Conservation (phyloP, 2,888 invertebrate species). For the Coenonympha glycerion region DNA sequence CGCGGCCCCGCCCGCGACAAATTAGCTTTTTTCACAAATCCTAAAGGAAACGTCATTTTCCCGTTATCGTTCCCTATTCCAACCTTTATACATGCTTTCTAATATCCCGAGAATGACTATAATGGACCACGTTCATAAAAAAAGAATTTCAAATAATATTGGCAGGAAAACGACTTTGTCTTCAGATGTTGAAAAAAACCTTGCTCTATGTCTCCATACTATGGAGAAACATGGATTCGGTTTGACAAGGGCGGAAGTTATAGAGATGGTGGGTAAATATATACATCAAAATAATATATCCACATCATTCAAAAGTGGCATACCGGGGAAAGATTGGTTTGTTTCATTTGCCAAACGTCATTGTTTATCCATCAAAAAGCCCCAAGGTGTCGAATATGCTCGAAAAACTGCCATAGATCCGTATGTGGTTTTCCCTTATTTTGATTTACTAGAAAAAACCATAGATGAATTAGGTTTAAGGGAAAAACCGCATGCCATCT, state of each 20-base stretch:
- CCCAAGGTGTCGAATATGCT: slow-evolving; percentile 29
- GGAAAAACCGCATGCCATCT: slow-evolving; percentile 11
- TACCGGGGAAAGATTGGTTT: slow-evolving; percentile 27
- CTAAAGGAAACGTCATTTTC: too few species aligned
- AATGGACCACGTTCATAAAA: neutral
- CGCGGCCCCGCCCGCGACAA: too few species aligned
- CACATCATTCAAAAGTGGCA: slow-evolving; percentile 26
- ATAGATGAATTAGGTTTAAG: too few species aligned
- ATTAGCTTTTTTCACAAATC: too few species aligned
- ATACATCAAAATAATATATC: neutral
- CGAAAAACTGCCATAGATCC: slow-evolving; percentile 12
- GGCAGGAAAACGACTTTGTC: too few species aligned
- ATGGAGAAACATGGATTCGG: neutral
- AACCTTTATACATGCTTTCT: too few species aligned
- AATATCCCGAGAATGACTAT: neutral
- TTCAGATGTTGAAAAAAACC: too few species aligned
- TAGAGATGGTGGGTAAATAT: neutral
- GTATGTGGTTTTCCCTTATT: slow-evolving; percentile 29
- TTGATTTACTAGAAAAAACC: too few species aligned
- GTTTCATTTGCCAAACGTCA: slow-evolving; percentile 25
- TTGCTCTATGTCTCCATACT: too few species aligned
- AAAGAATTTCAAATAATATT: neutral
- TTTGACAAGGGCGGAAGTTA: neutral
- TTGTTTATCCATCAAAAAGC: slow-evolving; percentile 27
- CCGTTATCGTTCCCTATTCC: too few species aligned